These are phyloP conservation scores for Ormyrus labotus DNA, from an alignment of 2,888 invertebrate genomes.

Conservation along the genomic window DNA sequence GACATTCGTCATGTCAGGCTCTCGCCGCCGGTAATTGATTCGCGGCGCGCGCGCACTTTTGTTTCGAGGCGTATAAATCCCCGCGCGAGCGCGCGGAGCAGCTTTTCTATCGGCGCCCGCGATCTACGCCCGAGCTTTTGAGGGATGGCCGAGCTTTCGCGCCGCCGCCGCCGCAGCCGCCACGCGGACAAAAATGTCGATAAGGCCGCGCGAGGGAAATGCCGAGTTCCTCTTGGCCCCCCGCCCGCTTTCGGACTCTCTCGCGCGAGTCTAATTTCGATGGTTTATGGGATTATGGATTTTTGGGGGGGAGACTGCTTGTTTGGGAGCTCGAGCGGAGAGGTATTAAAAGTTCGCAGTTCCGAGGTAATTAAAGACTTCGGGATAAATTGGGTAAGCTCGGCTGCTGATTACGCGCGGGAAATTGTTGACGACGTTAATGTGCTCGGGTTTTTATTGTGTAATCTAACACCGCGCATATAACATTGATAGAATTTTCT, in stretches of 20 bases:
- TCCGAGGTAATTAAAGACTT: too few species aligned
- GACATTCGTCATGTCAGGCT: conserved; percentile 32
- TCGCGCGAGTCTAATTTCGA: conserved; percentile 10
- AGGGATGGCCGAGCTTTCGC: conserved; percentile 18
- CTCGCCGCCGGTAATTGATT: conserved; percentile 42
- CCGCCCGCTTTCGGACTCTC: background rate
- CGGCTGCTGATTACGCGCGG: too few species aligned
- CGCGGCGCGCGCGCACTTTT: conserved; percentile 31
- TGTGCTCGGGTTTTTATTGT: too few species aligned
- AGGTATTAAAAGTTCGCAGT: background rate
- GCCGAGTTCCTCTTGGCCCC: background rate
- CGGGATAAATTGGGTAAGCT: too few species aligned
- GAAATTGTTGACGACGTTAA: too few species aligned
- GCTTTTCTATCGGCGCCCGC: background rate
- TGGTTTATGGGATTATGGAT: conserved; percentile 15
- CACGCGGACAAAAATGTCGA: background rate
- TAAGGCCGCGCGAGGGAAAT: background rate
- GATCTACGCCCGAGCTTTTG: background rate
- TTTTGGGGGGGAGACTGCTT: background rate
- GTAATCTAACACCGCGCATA: too few species aligned
- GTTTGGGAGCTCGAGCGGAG: background rate
- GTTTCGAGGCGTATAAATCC: conserved; percentile 44
- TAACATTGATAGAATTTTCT: too few species aligned
- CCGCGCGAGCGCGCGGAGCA: background rate
- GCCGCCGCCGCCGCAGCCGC: background rate